Conservation (phyloP, 2,113 vertebrate species). For the Myocastor coypus region DNA sequence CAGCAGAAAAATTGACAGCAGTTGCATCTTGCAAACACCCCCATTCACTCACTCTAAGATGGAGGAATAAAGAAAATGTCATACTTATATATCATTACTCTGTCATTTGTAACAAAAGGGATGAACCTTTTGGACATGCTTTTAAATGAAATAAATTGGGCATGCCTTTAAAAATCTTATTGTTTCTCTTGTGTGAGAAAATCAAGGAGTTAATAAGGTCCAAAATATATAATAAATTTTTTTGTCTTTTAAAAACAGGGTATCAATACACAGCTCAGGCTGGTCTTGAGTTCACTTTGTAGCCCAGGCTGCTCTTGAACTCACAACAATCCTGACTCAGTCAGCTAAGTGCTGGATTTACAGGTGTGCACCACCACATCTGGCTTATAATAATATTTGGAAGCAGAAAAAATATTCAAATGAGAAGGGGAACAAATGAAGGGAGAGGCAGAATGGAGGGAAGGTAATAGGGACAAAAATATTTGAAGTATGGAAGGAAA, state of each 20-base stretch:
- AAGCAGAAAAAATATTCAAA: neutral
- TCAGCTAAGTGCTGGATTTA: too few relatives aligned
- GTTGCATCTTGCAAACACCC: neutral
- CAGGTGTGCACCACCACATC: too few relatives aligned
- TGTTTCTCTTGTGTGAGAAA: neutral
- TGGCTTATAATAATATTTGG: neutral
- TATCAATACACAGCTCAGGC: too few relatives aligned
- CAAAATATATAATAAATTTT: neutral
- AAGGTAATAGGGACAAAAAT: neutral
- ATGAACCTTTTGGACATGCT: neutral
- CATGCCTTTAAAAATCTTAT: neutral
- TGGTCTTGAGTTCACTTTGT: too few relatives aligned
- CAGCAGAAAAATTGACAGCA: neutral
- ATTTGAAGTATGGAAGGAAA: neutral
- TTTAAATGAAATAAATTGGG: neutral
- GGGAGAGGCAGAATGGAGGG: neutral
- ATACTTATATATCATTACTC: neutral
- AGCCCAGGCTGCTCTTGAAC: too few relatives aligned
- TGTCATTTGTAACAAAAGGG: neutral
- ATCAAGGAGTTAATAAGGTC: neutral
- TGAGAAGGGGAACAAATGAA: neutral
- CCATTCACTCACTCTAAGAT: too few relatives aligned
- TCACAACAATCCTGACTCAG: too few relatives aligned
- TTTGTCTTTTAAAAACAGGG: too few relatives aligned
- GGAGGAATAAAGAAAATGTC: neutral